These are phyloP conservation scores for Lasiurus borealis DNA, from an alignment of 2,113 vertebrate genomes.

Conservation along the genomic window DNA sequence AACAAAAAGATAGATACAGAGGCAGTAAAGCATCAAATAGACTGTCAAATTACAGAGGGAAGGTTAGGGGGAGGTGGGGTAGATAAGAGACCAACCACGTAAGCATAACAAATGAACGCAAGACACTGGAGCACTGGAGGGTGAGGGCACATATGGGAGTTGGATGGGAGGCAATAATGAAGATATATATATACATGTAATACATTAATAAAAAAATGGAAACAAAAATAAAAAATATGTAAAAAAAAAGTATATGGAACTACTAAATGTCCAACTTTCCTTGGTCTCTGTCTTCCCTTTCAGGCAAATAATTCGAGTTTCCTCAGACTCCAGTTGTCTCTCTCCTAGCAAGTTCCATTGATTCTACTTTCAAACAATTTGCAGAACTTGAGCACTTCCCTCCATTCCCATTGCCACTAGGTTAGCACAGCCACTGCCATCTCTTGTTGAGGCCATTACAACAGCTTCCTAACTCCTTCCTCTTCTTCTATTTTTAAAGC, in stretches of 20 bases:
- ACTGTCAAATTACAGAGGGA: no score
- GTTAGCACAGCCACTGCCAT: neutral
- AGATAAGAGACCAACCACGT: no score
- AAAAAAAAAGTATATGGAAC: neutral
- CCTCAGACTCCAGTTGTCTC: neutral
- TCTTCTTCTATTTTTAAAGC: neutral
- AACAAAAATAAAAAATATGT: no score
- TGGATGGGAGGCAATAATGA: no score
- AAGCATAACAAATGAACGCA: no score
- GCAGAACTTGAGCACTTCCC: neutral
- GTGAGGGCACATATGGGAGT: no score
- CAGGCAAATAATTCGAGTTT: neutral
- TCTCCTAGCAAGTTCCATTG: neutral
- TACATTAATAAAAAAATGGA: no score
- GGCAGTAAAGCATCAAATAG: no score
- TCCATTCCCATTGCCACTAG: accelerated
- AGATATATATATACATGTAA: no score
- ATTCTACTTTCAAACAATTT: neutral
- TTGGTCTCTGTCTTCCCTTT: neutral
- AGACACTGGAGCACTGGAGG: no score
- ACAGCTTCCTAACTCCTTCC: neutral
- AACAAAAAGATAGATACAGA: no score
- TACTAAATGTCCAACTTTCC: neutral
- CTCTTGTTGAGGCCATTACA: neutral
- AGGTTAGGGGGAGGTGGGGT: no score